phyloP scores from a whole-genome alignment of 2,797 vertebrate species.

The Tapera naevia region DNA sequence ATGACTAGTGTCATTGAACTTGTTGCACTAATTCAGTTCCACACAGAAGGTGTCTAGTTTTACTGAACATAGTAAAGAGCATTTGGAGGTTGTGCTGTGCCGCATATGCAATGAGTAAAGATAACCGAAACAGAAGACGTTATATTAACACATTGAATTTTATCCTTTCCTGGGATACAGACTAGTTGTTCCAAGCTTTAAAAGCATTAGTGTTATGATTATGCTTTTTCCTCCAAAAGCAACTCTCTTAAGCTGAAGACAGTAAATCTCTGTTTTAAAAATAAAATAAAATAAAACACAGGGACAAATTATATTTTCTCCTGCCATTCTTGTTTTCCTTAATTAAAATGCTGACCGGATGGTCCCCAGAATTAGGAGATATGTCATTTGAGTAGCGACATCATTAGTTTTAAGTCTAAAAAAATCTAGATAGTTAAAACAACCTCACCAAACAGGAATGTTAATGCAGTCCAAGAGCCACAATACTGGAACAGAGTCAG shows the following conservation, averaged over 20 bases:
- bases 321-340: not conserved
- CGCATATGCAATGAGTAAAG: not conserved
- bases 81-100: not conserved
- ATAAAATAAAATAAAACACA: not conserved
- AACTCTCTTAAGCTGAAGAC: not conserved
- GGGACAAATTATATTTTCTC: not conserved
- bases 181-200: not conserved
- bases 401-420: not conserved
- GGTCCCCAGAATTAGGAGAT: not conserved
- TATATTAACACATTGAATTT: not conserved
- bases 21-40: not conserved
- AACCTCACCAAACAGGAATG: not conserved
- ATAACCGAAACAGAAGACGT: not conserved
- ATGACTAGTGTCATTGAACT: not conserved
- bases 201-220: not conserved
- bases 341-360: not conserved
- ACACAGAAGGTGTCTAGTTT: not conserved
- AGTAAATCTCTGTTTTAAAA: not conserved
- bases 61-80: not conserved
- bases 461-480: not conserved
- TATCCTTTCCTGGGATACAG: not conserved
- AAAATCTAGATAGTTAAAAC: not conserved
- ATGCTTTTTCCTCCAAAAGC: not conserved
- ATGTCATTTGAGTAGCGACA: not conserved
- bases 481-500: not conserved